Evolutionary conservation across 2,888 invertebrate species (phyloP).

Genomic region (Pimpla rufipes): DNA sequence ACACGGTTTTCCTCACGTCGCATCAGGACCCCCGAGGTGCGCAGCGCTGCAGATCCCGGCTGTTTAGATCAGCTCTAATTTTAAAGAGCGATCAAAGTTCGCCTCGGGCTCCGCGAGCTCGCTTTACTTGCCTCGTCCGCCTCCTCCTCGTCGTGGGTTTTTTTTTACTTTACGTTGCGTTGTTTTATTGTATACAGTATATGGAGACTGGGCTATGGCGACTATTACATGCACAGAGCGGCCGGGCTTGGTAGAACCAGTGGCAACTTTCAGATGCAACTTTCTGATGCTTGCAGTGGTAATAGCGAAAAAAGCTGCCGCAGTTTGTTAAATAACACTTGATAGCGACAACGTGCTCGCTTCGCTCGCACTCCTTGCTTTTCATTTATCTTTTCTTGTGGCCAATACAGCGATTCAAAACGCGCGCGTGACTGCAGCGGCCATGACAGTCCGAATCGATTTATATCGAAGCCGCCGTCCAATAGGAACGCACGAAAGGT

Average conservation of each 20-base stretch:
- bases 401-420: too few species aligned
- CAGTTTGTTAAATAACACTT: too few species aligned
- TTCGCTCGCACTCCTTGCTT: too few species aligned
- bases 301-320: neutral
- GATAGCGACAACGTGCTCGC: too few species aligned
- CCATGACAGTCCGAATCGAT: too few species aligned
- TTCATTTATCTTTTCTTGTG: too few species aligned
- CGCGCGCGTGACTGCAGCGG: too few species aligned
- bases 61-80: conserved; percentile 80
- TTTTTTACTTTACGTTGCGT: neutral
- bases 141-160: conserved; percentile 28
- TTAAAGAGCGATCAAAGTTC: conserved; percentile 67
- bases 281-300: neutral
- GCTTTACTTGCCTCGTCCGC: conserved; percentile 54
- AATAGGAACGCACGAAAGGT: too few species aligned
- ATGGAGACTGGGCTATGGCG: neutral
- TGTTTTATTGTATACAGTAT: neutral
- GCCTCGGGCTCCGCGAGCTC: conserved; percentile 62
- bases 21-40: conserved; percentile 49
- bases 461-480: too few species aligned
- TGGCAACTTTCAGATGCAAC: neutral
- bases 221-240: too few species aligned
- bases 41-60: conserved; percentile 29
- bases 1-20: conserved; percentile 15
- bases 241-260: neutral